A percentile compares a stretch with the other conserved stretches of the same genome.
Conservation (phyloP, 2,113 vertebrate genomes). For the Penelope pileata region DNA sequence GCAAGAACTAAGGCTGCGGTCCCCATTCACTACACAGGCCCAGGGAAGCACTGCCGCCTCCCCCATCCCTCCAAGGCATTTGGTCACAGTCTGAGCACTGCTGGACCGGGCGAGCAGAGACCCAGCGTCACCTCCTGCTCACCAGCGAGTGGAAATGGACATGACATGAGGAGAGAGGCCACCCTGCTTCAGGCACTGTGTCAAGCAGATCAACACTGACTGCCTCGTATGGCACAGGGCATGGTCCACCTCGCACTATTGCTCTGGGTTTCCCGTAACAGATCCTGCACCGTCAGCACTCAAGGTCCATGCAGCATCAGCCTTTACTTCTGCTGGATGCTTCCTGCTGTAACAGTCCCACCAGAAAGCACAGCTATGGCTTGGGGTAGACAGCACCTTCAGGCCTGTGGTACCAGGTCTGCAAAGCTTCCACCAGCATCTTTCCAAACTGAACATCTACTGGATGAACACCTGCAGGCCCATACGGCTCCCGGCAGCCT, state of each 20-base stretch:
- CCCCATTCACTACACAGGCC: background rate
- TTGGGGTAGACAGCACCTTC: rapidly evolving
- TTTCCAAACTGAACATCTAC: background rate
- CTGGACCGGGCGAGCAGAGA: background rate
- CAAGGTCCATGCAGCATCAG: background rate
- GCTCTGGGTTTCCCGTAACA: background rate
- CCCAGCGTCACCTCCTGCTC: background rate
- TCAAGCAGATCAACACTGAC: background rate
- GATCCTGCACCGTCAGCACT: background rate
- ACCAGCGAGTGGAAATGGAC: background rate
- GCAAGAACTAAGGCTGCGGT: background rate
- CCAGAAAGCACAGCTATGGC: background rate
- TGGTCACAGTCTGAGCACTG: rapidly evolving
- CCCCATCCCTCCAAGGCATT: background rate
- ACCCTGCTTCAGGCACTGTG: background rate
- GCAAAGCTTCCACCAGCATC: background rate
- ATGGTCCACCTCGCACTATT: background rate
- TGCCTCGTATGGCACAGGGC: background rate
- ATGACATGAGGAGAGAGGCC: background rate
- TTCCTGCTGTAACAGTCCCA: background rate
- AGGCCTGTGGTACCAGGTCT: background rate
- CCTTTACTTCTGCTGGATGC: background rate
- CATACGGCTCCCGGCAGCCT: background rate
- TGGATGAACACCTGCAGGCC: background rate
- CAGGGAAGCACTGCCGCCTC: background rate